These are phyloP conservation scores for Crossocerus cetratus DNA, from an alignment of 2,888 invertebrate genomes.

Conservation along the genomic window DNA sequence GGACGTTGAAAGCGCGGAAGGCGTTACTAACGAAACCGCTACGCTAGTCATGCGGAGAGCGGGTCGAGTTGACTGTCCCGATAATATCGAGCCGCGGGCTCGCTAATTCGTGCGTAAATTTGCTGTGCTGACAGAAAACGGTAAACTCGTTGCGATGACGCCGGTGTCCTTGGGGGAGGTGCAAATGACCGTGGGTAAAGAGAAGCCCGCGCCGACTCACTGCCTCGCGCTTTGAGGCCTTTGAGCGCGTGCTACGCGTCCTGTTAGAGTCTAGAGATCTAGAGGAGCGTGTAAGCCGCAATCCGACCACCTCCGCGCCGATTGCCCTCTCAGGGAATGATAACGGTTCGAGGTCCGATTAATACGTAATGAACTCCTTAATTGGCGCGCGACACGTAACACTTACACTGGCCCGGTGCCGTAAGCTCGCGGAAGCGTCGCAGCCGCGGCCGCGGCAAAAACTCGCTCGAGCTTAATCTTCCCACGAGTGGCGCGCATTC, in stretches of 20 bases:
- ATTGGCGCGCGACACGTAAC: constrained; percentile 50
- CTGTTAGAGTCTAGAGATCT: too few species aligned
- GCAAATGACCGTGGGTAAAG: constrained; percentile 42
- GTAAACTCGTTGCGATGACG: constrained; percentile 14
- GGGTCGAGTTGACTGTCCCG: neutral
- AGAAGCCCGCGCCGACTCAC: too few species aligned
- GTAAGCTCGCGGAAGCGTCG: constrained; percentile 39
- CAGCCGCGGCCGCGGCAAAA: neutral
- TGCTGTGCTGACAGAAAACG: neutral
- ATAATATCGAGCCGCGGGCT: neutral
- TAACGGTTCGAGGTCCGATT: constrained; percentile 55
- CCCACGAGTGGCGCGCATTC: constrained; percentile 36
- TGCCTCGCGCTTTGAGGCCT: too few species aligned
- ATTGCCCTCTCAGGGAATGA: constrained; percentile 27
- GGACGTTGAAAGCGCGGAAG: neutral
- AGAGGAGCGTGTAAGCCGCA: neutral
- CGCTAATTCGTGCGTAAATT: neutral
- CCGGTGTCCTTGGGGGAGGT: constrained; percentile 41
- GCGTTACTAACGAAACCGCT: neutral
- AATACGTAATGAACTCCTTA: constrained; percentile 59
- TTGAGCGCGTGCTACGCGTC: too few species aligned
- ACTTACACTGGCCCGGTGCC: constrained; percentile 18
- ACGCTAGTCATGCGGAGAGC: neutral
- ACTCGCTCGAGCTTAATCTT: constrained; percentile 18
- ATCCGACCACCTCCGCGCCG: constrained; percentile 42